Percentiles rank a stretch among this genome's conserved stretches.
These are phyloP conservation scores for Ganaspis sp. DNA, from an alignment of 1,140 invertebrate species.

Conservation along the genomic window DNA sequence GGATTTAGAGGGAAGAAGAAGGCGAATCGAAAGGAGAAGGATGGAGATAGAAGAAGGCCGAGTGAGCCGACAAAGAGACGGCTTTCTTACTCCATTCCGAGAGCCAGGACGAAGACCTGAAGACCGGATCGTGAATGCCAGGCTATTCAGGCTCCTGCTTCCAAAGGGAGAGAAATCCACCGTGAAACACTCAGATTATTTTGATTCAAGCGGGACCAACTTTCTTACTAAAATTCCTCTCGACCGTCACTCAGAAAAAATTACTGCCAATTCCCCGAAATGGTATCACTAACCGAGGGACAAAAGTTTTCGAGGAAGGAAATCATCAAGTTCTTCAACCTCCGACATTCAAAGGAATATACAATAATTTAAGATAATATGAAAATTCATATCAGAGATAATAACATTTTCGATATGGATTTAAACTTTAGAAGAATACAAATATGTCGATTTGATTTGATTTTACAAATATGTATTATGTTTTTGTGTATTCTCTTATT, in stretches of 20 bases:
- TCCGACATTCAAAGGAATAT: too few species aligned
- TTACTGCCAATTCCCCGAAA: not conserved
- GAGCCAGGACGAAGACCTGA: slow-evolving; percentile 56
- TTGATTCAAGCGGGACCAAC: slow-evolving; percentile 40
- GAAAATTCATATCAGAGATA: too few species aligned
- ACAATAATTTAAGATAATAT: too few species aligned
- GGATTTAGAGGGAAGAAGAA: slow-evolving; percentile 38
- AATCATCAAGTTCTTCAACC: too few species aligned
- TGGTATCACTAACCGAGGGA: not conserved
- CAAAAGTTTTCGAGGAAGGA: not conserved
- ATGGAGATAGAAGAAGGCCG: slow-evolving; percentile 39
- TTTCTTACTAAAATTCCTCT: slow-evolving; percentile 15
- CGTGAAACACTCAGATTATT: slow-evolving; percentile 46
- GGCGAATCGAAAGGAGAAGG: slow-evolving; percentile 36
- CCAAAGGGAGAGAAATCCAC: slow-evolving; percentile 40
- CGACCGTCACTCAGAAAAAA: not conserved
- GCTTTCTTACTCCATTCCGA: slow-evolving; percentile 57
- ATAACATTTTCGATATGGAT: too few species aligned
- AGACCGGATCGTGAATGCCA: slow-evolving; percentile 55
- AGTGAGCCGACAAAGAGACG: slow-evolving; percentile 62
- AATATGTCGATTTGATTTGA: too few species aligned
- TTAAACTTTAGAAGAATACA: too few species aligned
- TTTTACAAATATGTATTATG: too few species aligned
- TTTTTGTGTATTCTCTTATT: too few species aligned
- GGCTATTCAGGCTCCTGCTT: slow-evolving; percentile 47